These are phyloP conservation scores for Diarsia rubi DNA, from an alignment of 2,888 invertebrate species.

Conservation along the genomic window DNA sequence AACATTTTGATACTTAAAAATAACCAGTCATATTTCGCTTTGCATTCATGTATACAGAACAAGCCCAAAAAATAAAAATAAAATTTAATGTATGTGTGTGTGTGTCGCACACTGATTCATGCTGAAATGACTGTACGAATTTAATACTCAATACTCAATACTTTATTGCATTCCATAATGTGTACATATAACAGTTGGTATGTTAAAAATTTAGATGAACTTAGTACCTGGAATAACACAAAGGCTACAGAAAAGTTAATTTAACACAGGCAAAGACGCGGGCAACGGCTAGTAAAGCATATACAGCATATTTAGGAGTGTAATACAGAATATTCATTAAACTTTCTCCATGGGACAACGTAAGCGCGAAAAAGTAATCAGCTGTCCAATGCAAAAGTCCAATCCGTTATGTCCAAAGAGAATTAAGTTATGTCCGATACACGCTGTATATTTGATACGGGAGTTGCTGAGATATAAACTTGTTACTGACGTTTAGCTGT, in stretches of 20 bases:
- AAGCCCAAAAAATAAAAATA: too few relatives aligned
- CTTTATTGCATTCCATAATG: too few relatives aligned
- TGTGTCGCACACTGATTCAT: not conserved
- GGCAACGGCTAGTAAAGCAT: not conserved
- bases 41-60: too few relatives aligned
- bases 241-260: not conserved
- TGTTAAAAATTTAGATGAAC: not conserved
- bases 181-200: too few relatives aligned
- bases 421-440: not conserved
- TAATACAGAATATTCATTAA: not conserved
- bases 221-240: not conserved
- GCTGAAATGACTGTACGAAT: not conserved
- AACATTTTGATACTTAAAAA: too few relatives aligned
- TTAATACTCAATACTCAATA: too few relatives aligned
- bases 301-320: not conserved
- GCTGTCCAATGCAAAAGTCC: not conserved
- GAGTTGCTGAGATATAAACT: slow-evolving; percentile 7
- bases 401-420: not conserved
- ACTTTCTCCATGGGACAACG: not conserved
- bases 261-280: not conserved
- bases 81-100: not conserved
- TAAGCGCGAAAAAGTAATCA: not conserved
- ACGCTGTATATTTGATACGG: slow-evolving; percentile 18
- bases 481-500: slow-evolving; percentile 7
- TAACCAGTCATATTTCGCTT: too few relatives aligned